Evolutionary conservation across 92 coral and sea anemone genomes (phyloP).

Genomic region (Muricea muricata): DNA sequence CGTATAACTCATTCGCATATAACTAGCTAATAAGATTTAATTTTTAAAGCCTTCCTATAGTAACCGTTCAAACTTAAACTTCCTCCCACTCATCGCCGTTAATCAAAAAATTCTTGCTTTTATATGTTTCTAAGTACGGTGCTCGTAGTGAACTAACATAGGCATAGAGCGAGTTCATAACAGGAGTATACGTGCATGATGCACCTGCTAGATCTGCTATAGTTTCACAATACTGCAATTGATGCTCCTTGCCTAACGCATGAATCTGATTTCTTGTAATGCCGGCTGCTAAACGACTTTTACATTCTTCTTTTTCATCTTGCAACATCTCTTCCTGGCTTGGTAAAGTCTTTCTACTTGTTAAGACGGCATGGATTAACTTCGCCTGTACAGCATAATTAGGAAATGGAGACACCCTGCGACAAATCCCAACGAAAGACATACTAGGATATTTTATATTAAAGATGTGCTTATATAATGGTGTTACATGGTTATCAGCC

Average conservation of each 20-base stretch:
- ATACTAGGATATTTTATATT: constrained; percentile 12
- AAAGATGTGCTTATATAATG: not conserved
- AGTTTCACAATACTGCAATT: not conserved
- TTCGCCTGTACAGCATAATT: constrained; percentile 73
- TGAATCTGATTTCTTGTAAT: not conserved
- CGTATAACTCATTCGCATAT: no score
- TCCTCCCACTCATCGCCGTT: not conserved
- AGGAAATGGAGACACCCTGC: constrained; percentile 78
- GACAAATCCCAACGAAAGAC: constrained; percentile 34
- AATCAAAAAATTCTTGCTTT: not conserved
- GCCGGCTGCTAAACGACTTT: constrained; percentile 59
- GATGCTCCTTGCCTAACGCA: not conserved
- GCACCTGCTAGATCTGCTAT: not conserved
- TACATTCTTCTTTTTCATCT: constrained; percentile 63
- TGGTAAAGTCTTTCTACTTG: constrained; percentile 65
- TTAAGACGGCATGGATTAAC: constrained; percentile 57
- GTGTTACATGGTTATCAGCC: not conserved
- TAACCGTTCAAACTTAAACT: no score
- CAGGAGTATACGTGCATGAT: not conserved
- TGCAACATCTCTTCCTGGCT: constrained; percentile 68
- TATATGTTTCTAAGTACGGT: not conserved
- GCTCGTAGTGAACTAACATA: not conserved
- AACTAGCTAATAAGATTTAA: no score
- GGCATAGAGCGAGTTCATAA: not conserved
- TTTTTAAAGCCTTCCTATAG: no score